Evolutionary conservation across 2,113 vertebrate species (phyloP), one percentile per base, ranked within the genome.

Genomic region (Lagopus leucura): DNA sequence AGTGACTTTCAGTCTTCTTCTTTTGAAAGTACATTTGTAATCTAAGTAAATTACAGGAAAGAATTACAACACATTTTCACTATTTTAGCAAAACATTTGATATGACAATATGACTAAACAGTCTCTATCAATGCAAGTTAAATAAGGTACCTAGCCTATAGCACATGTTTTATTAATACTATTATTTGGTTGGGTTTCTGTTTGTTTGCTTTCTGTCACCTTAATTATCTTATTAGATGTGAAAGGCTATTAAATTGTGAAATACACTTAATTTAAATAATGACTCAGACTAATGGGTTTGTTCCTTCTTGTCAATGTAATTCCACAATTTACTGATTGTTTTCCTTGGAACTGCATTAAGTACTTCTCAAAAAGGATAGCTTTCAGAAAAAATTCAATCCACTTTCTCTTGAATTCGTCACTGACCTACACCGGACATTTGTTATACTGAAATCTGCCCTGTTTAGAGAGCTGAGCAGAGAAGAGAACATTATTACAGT

Each of bases 151-250:
- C 11, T 69, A 36, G 12, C 30, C 27, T 65, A 71, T 66, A 91
- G 78, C 66, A 27, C 11, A 69, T 48, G 5, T 55, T 40, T 60
- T 10, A 34, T 21, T 9, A 0, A 22, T 64, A 16, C 15, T 7
- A 0, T 25, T 67, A 17, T 10, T 4, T 21, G 10, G 30, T 57
- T 57, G 30, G 30, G 28, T 13, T 40, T 24, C 21, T 47, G 54
- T 21, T 54, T 10, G 12, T 43, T 45, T 73, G 71, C 17, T 69
- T 80, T 70, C 87, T 24, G 27, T 20, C 32, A 92, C 78, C 16
- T 36, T 86, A 86, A 72, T 90, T 93, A 65, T 63, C 82, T 86
- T 85, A 28, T 67, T 64, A 84, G 27, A 85, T 82, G 8, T 50
- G 7, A 86, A 93, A 94, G 28, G 13, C 36, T 82, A 90, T 63